Evolutionary conservation across 2,797 vertebrate genomes (phyloP).

Genomic region (Poeciliopsis turneri): DNA sequence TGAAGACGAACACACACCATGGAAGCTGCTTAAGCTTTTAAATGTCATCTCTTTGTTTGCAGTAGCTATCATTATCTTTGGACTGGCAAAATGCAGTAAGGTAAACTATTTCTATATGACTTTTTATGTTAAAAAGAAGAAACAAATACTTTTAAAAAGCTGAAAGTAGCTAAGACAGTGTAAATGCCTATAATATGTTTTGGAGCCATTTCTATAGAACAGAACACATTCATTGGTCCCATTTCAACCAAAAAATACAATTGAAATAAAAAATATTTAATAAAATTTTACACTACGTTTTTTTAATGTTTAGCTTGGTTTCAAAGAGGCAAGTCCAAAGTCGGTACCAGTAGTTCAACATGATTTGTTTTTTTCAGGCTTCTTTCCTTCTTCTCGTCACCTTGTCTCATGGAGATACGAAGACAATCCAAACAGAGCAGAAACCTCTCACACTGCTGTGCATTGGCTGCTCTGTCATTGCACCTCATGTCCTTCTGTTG

Average conservation of each 20-base stretch:
- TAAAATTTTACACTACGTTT: no score
- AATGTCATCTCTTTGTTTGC: constrained; percentile 28
- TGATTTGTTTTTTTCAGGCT: constrained; percentile 42
- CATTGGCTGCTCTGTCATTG: constrained; percentile 60
- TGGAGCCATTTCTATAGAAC: no score
- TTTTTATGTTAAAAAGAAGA: background rate
- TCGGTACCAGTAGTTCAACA: background rate
- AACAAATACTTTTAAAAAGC: no score
- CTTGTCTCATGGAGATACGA: constrained; percentile 45
- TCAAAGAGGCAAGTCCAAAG: background rate
- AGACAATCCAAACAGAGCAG: constrained; percentile 26
- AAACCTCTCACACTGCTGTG: constrained; percentile 68
- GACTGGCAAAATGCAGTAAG: constrained; percentile 72
- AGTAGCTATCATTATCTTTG: constrained; percentile 61
- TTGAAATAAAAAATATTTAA: no score
- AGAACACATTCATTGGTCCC: no score
- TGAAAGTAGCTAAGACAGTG: no score
- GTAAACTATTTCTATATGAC: constrained; percentile 30
- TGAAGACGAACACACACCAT: constrained; percentile 65
- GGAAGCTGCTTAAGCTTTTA: constrained; percentile 63
- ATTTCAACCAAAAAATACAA: no score
- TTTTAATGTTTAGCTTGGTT: background rate
- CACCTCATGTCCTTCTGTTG: constrained; percentile 60
- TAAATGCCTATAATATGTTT: no score
- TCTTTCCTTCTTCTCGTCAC: constrained; percentile 74